Conservation (phyloP, 2,113 vertebrate genomes). For the Dendrocopos noguchii region DNA sequence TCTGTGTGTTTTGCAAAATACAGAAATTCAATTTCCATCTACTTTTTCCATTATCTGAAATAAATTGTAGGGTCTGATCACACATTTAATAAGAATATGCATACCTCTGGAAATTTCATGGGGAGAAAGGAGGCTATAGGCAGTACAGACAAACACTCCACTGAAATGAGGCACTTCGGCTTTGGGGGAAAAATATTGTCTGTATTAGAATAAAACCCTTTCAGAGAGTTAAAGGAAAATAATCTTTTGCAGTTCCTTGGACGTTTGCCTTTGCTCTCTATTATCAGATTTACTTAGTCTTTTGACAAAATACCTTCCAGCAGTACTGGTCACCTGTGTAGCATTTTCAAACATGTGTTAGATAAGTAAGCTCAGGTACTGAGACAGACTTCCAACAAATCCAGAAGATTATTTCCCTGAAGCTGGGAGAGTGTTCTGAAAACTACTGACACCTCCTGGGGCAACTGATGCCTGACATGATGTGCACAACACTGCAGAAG, state of each 20-base stretch:
- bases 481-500: neutral
- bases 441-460: neutral
- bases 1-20: slow-evolving; percentile 53
- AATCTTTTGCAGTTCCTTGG: neutral
- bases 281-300: neutral
- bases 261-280: neutral
- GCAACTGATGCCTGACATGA: neutral
- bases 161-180: neutral
- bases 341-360: neutral
- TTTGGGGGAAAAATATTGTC: neutral
- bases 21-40: slow-evolving; percentile 62
- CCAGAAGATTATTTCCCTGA: neutral
- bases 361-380: neutral
- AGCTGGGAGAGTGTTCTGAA: neutral
- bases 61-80: slow-evolving; percentile 50
- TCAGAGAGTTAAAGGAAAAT: neutral
- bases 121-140: neutral
- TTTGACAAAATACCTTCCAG: slow-evolving; percentile 7
- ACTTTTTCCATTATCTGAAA: slow-evolving; percentile 66
- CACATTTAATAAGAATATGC: slow-evolving; percentile 48
- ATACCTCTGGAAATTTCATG: slow-evolving; percentile 29
- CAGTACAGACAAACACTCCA: neutral
- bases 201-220: neutral
- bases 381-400: neutral
- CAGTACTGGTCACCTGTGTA: neutral